Evolutionary conservation across 2,888 invertebrate genomes (phyloP).

Genomic region (Philhelius pedissequus): DNA sequence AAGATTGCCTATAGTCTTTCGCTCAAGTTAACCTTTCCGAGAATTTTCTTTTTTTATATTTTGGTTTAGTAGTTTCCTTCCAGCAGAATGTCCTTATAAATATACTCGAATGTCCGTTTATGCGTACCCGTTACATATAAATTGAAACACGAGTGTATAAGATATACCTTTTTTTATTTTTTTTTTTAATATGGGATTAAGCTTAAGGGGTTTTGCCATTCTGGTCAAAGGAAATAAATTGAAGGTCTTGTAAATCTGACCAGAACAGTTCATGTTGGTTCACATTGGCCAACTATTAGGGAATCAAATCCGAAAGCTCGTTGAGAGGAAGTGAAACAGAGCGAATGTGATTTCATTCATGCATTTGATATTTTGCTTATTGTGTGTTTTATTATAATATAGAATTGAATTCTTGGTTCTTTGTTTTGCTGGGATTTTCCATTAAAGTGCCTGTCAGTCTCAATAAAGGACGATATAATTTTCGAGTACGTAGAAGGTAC

Average conservation of each 20-base stretch:
- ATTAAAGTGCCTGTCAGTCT: neutral
- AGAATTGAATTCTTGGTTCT: neutral
- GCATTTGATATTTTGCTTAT: neutral
- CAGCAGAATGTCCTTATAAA: neutral
- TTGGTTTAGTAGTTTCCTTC: neutral
- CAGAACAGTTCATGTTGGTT: neutral
- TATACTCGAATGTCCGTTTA: neutral
- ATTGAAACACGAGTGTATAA: neutral
- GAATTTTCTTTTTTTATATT: neutral
- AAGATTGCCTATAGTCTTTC: neutral
- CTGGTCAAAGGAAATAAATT: neutral
- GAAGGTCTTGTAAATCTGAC: neutral
- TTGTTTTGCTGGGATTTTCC: neutral
- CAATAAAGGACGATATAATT: neutral
- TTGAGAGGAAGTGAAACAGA: neutral
- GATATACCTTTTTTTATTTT: neutral
- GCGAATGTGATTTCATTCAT: neutral
- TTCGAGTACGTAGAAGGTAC: neutral
- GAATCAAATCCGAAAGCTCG: neutral
- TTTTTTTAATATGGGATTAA: neutral
- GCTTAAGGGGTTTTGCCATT: neutral
- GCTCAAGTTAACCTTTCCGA: neutral
- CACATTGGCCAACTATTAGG: neutral
- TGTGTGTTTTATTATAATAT: too few species aligned
- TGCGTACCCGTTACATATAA: neutral